These are phyloP conservation scores for Magallana gigas DNA, from an alignment of 1,140 invertebrate genomes.

Conservation along the genomic window DNA sequence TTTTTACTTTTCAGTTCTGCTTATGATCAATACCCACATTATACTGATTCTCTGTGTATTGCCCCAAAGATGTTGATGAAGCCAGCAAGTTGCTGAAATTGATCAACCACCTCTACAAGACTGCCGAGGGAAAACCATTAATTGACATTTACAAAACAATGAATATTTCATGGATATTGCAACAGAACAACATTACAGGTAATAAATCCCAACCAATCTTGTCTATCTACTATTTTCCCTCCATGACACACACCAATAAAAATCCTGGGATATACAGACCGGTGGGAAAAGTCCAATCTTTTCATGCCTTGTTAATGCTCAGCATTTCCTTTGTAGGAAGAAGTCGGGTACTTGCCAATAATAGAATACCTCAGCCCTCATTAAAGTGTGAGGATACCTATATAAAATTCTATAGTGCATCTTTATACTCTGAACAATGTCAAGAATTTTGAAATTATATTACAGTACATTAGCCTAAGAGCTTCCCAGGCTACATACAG, in stretches of 20 bases:
- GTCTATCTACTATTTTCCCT: background rate
- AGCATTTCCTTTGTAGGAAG: too few relatives aligned
- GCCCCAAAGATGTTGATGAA: slow-evolving; percentile 32
- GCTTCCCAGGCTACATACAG: background rate
- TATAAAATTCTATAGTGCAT: background rate
- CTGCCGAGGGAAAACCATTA: slow-evolving; percentile 4
- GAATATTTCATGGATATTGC: slow-evolving; percentile 35
- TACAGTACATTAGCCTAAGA: slow-evolving; percentile 10
- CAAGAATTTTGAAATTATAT: background rate
- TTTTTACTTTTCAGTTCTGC: slow-evolving; percentile 14
- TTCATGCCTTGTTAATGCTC: too few relatives aligned
- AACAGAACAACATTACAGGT: slow-evolving; percentile 18
- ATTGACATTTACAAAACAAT: slow-evolving; percentile 27
- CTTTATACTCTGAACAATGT: background rate
- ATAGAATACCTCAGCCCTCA: background rate
- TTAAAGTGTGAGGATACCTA: background rate
- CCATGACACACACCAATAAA: background rate
- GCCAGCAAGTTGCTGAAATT: slow-evolving; percentile 29
- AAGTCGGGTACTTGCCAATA: too few relatives aligned
- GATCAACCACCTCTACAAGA: background rate
- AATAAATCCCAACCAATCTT: slow-evolving; percentile 19
- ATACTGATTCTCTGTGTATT: background rate
- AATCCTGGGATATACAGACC: too few relatives aligned
- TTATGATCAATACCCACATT: slow-evolving; percentile 29
- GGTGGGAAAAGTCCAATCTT: too few relatives aligned